These are phyloP conservation scores for Zeus faber DNA, from an alignment of 2,113 vertebrate species.

Conservation along the genomic window DNA sequence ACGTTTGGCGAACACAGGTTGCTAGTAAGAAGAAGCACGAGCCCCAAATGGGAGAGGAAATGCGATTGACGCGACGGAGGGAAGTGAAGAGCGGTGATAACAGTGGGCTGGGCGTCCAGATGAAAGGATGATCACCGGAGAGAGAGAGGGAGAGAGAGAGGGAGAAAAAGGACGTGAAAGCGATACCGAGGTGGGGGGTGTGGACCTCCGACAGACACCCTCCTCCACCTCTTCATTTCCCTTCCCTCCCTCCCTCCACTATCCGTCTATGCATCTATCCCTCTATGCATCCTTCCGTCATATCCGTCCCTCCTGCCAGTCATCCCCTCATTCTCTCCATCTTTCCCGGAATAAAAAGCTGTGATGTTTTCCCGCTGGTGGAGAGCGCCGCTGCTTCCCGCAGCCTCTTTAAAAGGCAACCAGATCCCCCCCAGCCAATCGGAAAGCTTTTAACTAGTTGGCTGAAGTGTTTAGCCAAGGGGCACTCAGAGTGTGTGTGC, in stretches of 20 bases:
- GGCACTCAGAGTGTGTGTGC: slow-evolving; percentile 37
- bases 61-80: no score
- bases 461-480: slow-evolving; percentile 63
- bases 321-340: slow-evolving; percentile 62
- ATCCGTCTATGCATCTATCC: not conserved
- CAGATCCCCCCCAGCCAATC: slow-evolving; percentile 61
- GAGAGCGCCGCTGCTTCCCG: slow-evolving; percentile 73
- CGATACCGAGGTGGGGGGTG: slow-evolving; percentile 37
- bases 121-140: no score
- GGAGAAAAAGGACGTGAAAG: slow-evolving; percentile 34
- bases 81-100: no score
- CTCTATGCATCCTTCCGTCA: slow-evolving; percentile 34
- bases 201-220: slow-evolving; percentile 73
- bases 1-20: no score
- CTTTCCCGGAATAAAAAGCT: slow-evolving; percentile 75
- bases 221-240: slow-evolving; percentile 73
- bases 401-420: slow-evolving; percentile 81
- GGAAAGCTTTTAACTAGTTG: slow-evolving; percentile 77
- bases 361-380: slow-evolving; percentile 77
- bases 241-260: slow-evolving; percentile 27
- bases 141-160: slow-evolving; percentile 5
- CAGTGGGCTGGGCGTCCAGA: no score
- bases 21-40: no score
- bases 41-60: no score
- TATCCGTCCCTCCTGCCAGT: slow-evolving; percentile 65